These are phyloP conservation scores for Potamarius usumacintae DNA, from an alignment of 2,113 vertebrate genomes.

Conservation along the genomic window DNA sequence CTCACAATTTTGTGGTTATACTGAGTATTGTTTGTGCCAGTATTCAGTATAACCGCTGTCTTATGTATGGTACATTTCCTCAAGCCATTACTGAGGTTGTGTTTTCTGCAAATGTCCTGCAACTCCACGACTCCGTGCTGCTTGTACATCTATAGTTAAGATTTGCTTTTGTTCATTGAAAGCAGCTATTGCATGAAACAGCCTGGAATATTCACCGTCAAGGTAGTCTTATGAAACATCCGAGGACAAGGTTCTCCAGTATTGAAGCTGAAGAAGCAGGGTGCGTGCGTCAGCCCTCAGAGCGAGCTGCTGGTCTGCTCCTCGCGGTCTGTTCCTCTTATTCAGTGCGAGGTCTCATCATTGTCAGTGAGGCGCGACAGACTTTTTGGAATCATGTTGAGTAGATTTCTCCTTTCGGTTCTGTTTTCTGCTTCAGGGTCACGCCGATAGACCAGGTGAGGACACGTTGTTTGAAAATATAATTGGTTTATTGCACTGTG, in stretches of 20 bases:
- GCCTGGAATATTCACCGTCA: not conserved
- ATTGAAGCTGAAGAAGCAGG: not conserved
- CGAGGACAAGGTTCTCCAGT: not conserved
- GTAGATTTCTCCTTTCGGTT: not conserved
- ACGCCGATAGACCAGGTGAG: constrained; percentile 7
- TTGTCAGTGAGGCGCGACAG: constrained; percentile 2
- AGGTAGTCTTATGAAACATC: not conserved
- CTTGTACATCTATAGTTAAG: not conserved
- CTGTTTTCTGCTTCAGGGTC: constrained; percentile 23
- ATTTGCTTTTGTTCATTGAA: not conserved
- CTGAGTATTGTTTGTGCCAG: no score
- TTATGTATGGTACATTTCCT: no score
- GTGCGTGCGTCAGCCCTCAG: not conserved
- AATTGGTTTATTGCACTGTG: constrained; percentile 9
- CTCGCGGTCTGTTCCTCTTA: not conserved
- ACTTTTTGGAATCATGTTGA: not conserved
- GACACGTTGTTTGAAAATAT: constrained; percentile 18
- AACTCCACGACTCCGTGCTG: not conserved
- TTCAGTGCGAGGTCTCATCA: not conserved
- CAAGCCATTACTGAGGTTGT: not conserved
- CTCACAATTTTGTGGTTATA: no score
- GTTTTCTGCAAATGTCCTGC: not conserved
- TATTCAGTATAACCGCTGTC: not conserved
- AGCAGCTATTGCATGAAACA: not conserved
- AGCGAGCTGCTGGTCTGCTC: not conserved